Percentiles rank a stretch among this genome's conserved stretches.
Conservation (phyloP, 2,797 vertebrate genomes). For the Peromyscus melanophrys region DNA sequence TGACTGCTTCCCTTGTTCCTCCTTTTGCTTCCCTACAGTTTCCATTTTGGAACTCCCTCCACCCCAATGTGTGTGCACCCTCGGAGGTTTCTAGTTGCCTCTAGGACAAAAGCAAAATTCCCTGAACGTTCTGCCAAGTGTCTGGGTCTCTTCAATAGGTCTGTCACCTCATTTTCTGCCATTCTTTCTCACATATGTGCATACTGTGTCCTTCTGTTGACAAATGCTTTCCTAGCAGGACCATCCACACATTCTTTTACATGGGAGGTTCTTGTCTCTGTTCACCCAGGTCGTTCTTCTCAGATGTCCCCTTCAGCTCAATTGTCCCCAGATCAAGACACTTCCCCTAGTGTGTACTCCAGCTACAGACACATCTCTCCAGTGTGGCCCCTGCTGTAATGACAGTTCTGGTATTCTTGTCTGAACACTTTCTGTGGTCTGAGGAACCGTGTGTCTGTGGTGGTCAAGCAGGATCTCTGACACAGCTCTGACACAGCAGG, state of each 20-base stretch:
- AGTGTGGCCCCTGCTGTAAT: accelerated
- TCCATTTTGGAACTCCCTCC: neutral
- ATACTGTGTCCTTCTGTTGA: neutral
- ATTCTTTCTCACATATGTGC: neutral
- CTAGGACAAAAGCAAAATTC: neutral
- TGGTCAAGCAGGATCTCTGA: too few species aligned
- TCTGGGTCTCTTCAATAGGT: neutral
- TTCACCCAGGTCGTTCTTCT: neutral
- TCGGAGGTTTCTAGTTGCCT: neutral
- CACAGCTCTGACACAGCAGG: too few species aligned
- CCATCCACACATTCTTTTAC: neutral
- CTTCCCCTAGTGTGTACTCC: too few species aligned
- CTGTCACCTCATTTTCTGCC: neutral
- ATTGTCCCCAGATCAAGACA: neutral
- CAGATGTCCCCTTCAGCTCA: neutral
- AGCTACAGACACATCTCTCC: neutral
- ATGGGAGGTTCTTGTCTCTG: neutral
- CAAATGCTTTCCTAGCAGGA: neutral
- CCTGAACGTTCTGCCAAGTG: accelerated
- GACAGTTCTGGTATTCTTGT: neutral
- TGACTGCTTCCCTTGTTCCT: neutral
- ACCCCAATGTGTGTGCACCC: neutral
- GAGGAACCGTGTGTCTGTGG: neutral
- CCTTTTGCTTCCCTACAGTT: neutral
- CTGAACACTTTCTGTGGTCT: neutral